Conservation (phyloP, 2,888 invertebrate species). For the Eristalis pertinax region DNA sequence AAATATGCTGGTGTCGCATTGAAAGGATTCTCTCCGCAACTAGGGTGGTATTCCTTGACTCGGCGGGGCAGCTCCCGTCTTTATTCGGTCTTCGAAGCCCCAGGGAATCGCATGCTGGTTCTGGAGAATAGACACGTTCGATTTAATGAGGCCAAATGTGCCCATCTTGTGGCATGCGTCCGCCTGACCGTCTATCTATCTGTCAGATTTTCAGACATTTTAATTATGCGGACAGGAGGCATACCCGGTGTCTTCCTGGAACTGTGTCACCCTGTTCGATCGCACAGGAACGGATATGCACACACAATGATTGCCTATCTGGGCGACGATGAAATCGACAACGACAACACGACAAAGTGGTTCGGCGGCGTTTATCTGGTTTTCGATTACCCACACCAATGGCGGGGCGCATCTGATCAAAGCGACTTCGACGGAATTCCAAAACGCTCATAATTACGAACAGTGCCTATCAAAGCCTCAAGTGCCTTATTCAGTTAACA, state of each 20-base stretch:
- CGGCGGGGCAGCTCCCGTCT: slow-evolving; percentile 45
- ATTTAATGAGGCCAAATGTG: slow-evolving; percentile 62
- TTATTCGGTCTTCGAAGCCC: slow-evolving; percentile 42
- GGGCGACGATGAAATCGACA: not conserved
- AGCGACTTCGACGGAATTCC: slow-evolving; percentile 56
- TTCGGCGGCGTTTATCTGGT: slow-evolving; percentile 46
- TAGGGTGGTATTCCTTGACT: slow-evolving; percentile 77
- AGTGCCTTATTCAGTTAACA: slow-evolving; percentile 68
- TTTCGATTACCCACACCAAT: slow-evolving; percentile 34
- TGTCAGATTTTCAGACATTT: slow-evolving; percentile 47
- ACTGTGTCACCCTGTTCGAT: not conserved
- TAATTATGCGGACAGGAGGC: slow-evolving; percentile 30
- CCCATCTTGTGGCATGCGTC: slow-evolving; percentile 57
- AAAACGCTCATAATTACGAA: slow-evolving; percentile 43
- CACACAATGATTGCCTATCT: not conserved
- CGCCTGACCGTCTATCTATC: not conserved
- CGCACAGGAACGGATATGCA: not conserved
- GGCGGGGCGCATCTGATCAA: slow-evolving; percentile 58
- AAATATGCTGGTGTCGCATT: slow-evolving; percentile 76
- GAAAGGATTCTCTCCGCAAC: slow-evolving; percentile 79
- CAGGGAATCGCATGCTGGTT: slow-evolving; percentile 44
- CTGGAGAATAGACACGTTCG: slow-evolving; percentile 60
- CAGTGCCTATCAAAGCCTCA: slow-evolving; percentile 50
- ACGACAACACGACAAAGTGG: not conserved
- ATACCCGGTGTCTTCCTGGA: slow-evolving; percentile 14